phyloP scores from a whole-genome alignment of 2,888 invertebrate genomes.

The Cerastis rubricosa region DNA sequence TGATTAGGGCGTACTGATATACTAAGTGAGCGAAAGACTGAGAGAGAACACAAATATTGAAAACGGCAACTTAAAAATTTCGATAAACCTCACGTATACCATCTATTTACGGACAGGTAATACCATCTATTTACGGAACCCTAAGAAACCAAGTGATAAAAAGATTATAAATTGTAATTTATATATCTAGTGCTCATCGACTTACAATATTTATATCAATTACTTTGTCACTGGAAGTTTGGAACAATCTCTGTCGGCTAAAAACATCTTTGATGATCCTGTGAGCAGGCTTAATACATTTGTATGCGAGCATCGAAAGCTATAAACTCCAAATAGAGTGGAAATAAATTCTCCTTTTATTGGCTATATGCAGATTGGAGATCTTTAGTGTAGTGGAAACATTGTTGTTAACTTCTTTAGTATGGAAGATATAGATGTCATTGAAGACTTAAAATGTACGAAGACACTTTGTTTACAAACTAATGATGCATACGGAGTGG shows the following conservation, averaged over 20 bases:
- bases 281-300: constrained; percentile 15
- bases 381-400: constrained; percentile 35
- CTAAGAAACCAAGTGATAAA: constrained; percentile 72
- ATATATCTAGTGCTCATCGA: constrained; percentile 63
- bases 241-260: constrained; percentile 36
- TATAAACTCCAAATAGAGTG: constrained; percentile 44
- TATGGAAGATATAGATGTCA: constrained; percentile 5
- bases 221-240: constrained; percentile 65
- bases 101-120: no score
- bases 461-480: not conserved
- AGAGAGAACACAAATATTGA: no score
- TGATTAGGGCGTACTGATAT: no score
- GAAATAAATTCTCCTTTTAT: constrained; percentile 52
- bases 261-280: constrained; percentile 49
- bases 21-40: no score
- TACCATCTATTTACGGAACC: constrained; percentile 8
- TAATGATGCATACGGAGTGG: not conserved
- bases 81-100: no score
- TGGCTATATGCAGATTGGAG: constrained; percentile 45
- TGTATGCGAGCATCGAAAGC: constrained; percentile 27
- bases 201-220: constrained; percentile 65
- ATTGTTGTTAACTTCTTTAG: constrained; percentile 39
- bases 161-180: constrained; percentile 77
- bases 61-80: no score
- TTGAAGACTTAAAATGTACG: not conserved